Base-by-base conservation (phyloP, 2,113 vertebrate genomes). In the Lepisosteus oculatus region DNA sequence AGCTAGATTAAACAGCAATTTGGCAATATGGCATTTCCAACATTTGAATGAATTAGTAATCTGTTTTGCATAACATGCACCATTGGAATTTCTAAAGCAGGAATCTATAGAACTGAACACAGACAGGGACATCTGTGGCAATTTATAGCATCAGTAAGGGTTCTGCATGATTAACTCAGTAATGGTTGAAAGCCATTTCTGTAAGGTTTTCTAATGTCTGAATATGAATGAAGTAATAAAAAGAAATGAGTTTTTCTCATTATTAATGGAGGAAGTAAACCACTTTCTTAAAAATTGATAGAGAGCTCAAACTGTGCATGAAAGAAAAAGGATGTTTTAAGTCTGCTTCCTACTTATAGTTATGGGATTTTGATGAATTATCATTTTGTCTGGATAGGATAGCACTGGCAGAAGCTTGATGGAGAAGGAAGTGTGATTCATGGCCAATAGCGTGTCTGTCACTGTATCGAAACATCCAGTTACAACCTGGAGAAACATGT, bases 1-100 rank as follows among this genome's bases (percentile, higher is more conserved):
- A 59, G 11, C 56, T 8, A 59, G 56, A 59, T 59, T 59, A 59
- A 8, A 12, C 6, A 12, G 6, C 12, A 8, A n/a, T 59, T 59
- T 14, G 86, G 83, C 83, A 84, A 72, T 82, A 75, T 73, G 68
- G 75, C 70, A 75, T 76, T 72, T 79, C 70, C 55, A 68, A 77
- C 77, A 14, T 59, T 59, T n/a, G 56, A 11, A 59, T 59, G 56
- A 59, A 59, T 14, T 59, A 14, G 56, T 59, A 59, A 59, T 11
- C 56, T 59, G 56, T 59, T 59, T 13, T 14, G 56, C 56, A 59
- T 13, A 59, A 59, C 56, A n/a, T 12, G 13, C 12, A 12, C 8
- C 4, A 59, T 12, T 59, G 56, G 56, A 59, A 59, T 14, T 6
- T 12, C 56, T 14, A 14, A 14, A n/a, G 56, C 4, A n/a, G n/a